Evolutionary conservation across 2,797 vertebrate species (phyloP).

Genomic region (Phaenicophaeus curvirostris): DNA sequence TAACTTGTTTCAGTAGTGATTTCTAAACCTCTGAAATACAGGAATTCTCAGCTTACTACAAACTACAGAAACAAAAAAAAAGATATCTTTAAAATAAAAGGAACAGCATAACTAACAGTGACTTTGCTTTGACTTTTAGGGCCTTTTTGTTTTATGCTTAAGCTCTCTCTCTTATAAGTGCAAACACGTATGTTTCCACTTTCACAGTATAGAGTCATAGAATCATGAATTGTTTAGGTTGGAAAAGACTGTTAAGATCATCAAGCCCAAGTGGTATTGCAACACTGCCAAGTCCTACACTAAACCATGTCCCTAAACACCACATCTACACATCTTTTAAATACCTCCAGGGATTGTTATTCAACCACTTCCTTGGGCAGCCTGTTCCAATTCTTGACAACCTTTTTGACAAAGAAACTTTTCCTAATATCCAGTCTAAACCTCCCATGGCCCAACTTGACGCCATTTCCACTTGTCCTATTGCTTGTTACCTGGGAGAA

Average conservation of each 20-base stretch:
- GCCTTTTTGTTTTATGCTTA: background rate
- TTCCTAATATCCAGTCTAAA: too few species aligned
- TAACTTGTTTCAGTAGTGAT: background rate
- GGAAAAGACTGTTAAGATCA: background rate
- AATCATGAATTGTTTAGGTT: background rate
- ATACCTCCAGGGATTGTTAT: background rate
- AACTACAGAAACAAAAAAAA: background rate
- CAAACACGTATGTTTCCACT: background rate
- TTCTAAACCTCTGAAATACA: background rate
- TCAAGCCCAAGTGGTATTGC: background rate
- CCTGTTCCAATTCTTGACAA: background rate
- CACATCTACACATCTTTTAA: background rate
- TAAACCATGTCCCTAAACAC: background rate
- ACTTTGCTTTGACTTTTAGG: background rate
- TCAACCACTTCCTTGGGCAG: background rate
- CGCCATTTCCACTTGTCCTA: too few species aligned
- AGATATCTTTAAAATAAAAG: background rate
- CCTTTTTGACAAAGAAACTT: too few species aligned
- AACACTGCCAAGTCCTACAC: background rate
- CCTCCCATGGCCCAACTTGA: too few species aligned
- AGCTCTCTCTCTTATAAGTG: background rate
- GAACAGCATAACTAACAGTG: background rate
- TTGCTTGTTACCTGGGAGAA: too few species aligned
- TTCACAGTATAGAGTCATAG: background rate
- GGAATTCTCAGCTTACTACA: background rate